Evolutionary conservation across 1,140 invertebrate species (phyloP).

Genomic region (Aphelinus atriplicis): DNA sequence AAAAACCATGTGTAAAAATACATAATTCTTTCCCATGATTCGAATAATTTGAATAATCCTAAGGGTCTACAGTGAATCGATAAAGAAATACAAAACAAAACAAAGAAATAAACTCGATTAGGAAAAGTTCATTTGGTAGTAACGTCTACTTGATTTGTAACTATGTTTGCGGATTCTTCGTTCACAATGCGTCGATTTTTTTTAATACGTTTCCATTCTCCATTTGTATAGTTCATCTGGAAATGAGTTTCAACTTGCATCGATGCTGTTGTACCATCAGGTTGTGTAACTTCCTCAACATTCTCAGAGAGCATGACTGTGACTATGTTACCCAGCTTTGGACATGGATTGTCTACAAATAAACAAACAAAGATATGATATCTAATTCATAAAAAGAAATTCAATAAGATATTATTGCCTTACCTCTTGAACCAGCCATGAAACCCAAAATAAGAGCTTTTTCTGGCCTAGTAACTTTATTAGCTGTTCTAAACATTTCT

Average conservation of each 20-base stretch:
- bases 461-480: slow-evolving; percentile 93
- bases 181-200: slow-evolving; percentile 78
- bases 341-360: slow-evolving; percentile 90
- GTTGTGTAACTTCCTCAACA: slow-evolving; percentile 81
- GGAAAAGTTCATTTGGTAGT: slow-evolving; percentile 20
- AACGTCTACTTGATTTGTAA: slow-evolving; percentile 37
- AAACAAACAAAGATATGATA: slow-evolving; percentile 32
- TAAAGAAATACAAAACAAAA: slow-evolving; percentile 12
- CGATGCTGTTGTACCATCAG: slow-evolving; percentile 77
- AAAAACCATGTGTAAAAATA: slow-evolving; percentile 27
- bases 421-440: slow-evolving; percentile 95
- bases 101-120: neutral
- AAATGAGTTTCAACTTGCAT: slow-evolving; percentile 92
- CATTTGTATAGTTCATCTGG: slow-evolving; percentile 96
- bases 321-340: slow-evolving; percentile 90
- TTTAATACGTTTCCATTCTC: slow-evolving; percentile 92
- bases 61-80: neutral
- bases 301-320: slow-evolving; percentile 93
- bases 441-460: slow-evolving; percentile 97
- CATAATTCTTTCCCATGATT: slow-evolving; percentile 14
- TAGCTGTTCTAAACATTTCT: slow-evolving; percentile 96
- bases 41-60: neutral
- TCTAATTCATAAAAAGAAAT: neutral
- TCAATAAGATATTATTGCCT: slow-evolving; percentile 34
- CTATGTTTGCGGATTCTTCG: slow-evolving; percentile 55